phyloP scores from a whole-genome alignment of 2,888 invertebrate species.

The Zaprionus lineosus region DNA sequence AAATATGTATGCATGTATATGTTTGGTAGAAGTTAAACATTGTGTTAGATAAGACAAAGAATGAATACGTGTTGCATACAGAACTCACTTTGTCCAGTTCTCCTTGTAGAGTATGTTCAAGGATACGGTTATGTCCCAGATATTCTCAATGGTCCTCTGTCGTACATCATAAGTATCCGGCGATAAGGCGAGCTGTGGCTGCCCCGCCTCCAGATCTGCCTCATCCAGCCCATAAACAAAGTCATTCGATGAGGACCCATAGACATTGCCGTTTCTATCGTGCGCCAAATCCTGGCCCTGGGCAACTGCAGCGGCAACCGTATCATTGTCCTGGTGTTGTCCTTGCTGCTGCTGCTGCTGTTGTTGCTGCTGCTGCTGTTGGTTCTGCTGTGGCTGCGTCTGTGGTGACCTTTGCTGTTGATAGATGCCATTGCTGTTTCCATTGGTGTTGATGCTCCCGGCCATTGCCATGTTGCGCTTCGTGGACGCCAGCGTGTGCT shows the following conservation, averaged over 20 bases:
- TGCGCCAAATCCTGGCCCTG: slow-evolving; percentile 44
- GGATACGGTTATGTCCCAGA: slow-evolving; percentile 95
- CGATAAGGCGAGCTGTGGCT: slow-evolving; percentile 79
- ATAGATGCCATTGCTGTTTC: slow-evolving; percentile 55
- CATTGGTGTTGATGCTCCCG: slow-evolving; percentile 29
- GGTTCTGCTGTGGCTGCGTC: slow-evolving; percentile 12
- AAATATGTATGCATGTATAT: neutral
- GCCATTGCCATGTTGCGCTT: slow-evolving; percentile 72
- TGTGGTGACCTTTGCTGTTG: slow-evolving; percentile 52
- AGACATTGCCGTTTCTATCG: slow-evolving; percentile 30
- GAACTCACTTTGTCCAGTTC: slow-evolving; percentile 94
- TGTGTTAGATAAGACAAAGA: neutral
- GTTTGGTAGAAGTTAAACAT: neutral
- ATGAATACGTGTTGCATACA: neutral
- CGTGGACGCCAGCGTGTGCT: slow-evolving; percentile 85
- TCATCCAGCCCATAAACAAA: slow-evolving; percentile 79
- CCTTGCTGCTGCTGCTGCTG: slow-evolving; percentile 26
- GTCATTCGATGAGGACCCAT: slow-evolving; percentile 63
- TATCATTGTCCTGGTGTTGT: slow-evolving; percentile 73
- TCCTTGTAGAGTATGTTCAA: slow-evolving; percentile 94
- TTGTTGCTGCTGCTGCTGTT: slow-evolving; percentile 26
- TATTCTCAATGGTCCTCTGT: slow-evolving; percentile 90
- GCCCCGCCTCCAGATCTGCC: slow-evolving; percentile 48
- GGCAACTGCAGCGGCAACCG: slow-evolving; percentile 60
- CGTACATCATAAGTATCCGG: slow-evolving; percentile 85